These are phyloP conservation scores for Halocaridina rubra DNA, from an alignment of 2,888 invertebrate genomes.

Conservation along the genomic window DNA sequence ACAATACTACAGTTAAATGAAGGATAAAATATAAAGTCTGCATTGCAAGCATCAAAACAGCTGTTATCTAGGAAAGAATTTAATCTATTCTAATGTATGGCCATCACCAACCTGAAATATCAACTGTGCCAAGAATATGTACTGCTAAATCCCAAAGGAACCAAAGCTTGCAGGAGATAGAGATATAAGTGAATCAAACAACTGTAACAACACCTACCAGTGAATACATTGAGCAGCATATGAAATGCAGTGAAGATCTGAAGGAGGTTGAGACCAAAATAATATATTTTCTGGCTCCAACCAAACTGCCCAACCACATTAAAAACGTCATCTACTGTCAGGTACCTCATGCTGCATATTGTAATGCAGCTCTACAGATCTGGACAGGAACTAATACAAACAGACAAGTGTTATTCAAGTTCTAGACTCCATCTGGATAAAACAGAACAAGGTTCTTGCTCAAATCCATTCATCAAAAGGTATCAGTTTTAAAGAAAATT, in stretches of 20 bases:
- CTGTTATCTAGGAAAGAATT: no score
- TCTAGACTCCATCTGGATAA: not conserved
- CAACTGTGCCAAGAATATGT: no score
- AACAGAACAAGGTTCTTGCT: not conserved
- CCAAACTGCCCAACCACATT: conserved; percentile 65
- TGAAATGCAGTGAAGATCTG: conserved; percentile 65
- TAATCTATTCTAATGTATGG: no score
- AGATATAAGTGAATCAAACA: no score
- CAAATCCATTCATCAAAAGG: not conserved
- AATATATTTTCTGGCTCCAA: conserved; percentile 65
- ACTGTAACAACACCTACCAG: conserved; percentile 64
- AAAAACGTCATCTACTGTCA: conserved; percentile 65
- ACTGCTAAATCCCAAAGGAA: no score
- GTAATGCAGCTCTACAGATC: not conserved
- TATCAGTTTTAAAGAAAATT: not conserved
- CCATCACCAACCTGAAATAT: no score
- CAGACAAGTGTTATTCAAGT: not conserved
- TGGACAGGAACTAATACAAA: not conserved
- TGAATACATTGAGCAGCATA: conserved; percentile 65
- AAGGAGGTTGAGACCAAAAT: conserved; percentile 64
- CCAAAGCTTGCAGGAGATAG: no score
- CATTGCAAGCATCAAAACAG: no score
- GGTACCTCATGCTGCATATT: conserved; percentile 27
- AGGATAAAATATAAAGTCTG: no score
- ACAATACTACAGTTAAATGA: no score